phyloP scores from a whole-genome alignment of 2,113 vertebrate genomes.

The Phoenicopterus ruber region DNA sequence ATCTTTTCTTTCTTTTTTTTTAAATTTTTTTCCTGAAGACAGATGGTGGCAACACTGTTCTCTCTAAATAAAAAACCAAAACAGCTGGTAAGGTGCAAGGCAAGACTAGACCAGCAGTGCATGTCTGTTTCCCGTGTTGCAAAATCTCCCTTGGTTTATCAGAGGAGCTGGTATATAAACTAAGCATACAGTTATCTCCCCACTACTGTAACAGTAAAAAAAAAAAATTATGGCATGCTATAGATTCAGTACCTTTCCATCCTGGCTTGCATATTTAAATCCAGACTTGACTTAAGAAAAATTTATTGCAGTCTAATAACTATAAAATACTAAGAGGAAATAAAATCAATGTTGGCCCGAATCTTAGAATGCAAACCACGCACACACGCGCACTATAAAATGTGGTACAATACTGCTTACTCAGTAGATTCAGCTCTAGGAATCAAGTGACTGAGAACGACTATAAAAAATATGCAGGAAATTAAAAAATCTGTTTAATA shows the following conservation, averaged over 20 bases:
- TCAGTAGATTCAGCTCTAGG: slow-evolving; percentile 51
- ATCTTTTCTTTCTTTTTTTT: not conserved
- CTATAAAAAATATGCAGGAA: not conserved
- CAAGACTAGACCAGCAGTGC: not conserved
- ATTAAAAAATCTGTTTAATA: slow-evolving; percentile 48
- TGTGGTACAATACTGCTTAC: slow-evolving; percentile 55
- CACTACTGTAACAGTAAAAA: not conserved
- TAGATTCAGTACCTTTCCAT: slow-evolving; percentile 40
- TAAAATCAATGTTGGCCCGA: slow-evolving; percentile 65
- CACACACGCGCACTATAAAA: slow-evolving; percentile 7
- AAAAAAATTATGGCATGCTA: not conserved
- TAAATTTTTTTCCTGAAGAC: slow-evolving; percentile 12
- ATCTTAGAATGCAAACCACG: slow-evolving; percentile 63
- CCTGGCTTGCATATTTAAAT: slow-evolving; percentile 72
- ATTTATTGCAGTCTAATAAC: slow-evolving; percentile 65
- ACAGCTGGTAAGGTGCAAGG: slow-evolving; percentile 49
- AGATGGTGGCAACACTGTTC: slow-evolving; percentile 55
- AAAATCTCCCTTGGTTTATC: slow-evolving; percentile 9
- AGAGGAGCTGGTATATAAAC: not conserved
- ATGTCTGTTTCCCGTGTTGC: not conserved
- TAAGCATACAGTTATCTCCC: not conserved
- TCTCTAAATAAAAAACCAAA: slow-evolving; percentile 46
- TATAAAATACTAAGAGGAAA: slow-evolving; percentile 67
- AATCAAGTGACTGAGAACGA: not conserved
- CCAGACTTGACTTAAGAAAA: slow-evolving; percentile 46